phyloP scores from a whole-genome alignment of 2,113 vertebrate species.

The Zosterops borbonicus region DNA sequence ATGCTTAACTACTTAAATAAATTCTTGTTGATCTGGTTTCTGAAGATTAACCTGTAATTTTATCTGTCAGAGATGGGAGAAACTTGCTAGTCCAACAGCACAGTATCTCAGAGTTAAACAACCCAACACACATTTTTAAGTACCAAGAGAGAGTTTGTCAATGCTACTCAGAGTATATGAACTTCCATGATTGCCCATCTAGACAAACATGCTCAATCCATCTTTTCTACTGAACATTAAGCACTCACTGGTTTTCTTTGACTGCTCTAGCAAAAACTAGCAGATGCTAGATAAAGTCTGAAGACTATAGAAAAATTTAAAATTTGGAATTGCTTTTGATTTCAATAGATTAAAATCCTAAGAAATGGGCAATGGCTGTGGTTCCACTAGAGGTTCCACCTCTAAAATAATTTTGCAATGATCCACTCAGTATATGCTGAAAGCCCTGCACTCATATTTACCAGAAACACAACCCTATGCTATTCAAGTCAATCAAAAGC shows the following conservation, averaged over 20 bases:
- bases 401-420: background rate
- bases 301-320: background rate
- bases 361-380: background rate
- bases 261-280: background rate
- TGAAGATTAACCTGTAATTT: conserved; percentile 68
- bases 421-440: background rate
- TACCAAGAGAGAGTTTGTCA: conserved; percentile 5
- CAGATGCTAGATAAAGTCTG: background rate
- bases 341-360: background rate
- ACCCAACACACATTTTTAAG: background rate
- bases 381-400: background rate
- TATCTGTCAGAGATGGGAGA: conserved; percentile 63
- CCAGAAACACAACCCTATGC: background rate
- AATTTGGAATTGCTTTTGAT: background rate
- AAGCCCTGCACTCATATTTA: background rate
- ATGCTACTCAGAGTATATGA: background rate
- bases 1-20: conserved; percentile 48
- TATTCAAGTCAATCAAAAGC: background rate
- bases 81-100: conserved; percentile 48
- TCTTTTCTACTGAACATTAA: background rate
- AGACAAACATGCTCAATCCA: background rate
- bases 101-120: conserved; percentile 20
- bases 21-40: conserved; percentile 72
- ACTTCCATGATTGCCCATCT: background rate
- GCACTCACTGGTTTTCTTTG: background rate